A percentile compares a stretch with the other conserved stretches of the same genome.
These are phyloP conservation scores for Agrochola litura DNA, from an alignment of 2,888 invertebrate genomes.

Conservation along the genomic window DNA sequence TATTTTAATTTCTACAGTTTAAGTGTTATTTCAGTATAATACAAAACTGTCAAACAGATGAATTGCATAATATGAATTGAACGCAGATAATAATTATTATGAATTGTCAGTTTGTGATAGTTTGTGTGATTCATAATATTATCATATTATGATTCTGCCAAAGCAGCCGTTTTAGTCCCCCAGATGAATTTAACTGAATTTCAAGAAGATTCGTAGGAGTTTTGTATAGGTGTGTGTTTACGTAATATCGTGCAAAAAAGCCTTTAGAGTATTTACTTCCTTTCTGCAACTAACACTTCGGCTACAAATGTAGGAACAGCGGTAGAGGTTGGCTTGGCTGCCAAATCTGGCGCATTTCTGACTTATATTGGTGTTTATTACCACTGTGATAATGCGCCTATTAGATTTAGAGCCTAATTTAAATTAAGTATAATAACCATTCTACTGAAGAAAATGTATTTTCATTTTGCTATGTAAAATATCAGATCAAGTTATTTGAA, in stretches of 20 bases:
- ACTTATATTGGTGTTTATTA: slow-evolving; percentile 43
- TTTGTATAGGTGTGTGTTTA: neutral
- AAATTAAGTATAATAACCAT: slow-evolving; percentile 15
- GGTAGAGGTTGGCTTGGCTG: slow-evolving; percentile 28
- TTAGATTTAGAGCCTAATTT: slow-evolving; percentile 12
- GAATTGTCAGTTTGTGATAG: too few species aligned
- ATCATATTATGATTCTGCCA: too few species aligned
- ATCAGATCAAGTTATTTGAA: neutral
- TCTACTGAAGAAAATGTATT: neutral
- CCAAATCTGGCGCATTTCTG: slow-evolving; percentile 36
- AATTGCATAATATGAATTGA: too few species aligned
- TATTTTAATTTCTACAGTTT: too few species aligned
- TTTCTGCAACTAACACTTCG: neutral
- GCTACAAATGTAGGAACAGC: neutral
- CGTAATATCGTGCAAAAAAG: slow-evolving; percentile 10
- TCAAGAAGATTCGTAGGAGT: neutral
- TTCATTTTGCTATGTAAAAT: neutral
- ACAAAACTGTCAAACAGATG: too few species aligned
- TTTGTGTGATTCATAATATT: too few species aligned
- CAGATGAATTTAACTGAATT: neutral
- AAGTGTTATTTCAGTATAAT: too few species aligned
- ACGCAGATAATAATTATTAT: too few species aligned
- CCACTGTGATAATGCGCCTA: slow-evolving; percentile 7
- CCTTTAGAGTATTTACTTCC: neutral
- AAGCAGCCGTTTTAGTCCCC: too few species aligned